Base-by-base conservation (phyloP, 2,113 vertebrate genomes). In the Otocyon megalotis region DNA sequence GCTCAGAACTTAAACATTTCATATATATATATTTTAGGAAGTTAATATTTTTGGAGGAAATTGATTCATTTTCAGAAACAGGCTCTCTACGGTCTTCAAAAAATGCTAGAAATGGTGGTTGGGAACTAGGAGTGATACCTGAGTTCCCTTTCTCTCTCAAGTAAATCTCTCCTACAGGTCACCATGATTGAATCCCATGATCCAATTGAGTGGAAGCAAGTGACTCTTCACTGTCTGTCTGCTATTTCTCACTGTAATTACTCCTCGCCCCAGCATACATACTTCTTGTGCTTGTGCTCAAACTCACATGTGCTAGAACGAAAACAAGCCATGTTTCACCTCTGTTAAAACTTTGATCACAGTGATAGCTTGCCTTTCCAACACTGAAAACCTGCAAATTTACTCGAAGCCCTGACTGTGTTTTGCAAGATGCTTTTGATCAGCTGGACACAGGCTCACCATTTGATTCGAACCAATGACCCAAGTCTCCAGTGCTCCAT, bases 381-480 rank as follows among this genome's bases (percentile, higher is more conserved):
- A 2, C 14, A 83, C 69, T 53, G 7, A 17, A 80, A 67, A 53
- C 15, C 32, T 96, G 67, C 82, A 76, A 76, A 95, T 85, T 86
- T 56, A 86, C 77, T 90, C 2, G 1, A 83, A 95, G 32, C 4
- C 14, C 35, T 86, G n/a, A 63, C 30, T 79, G 71, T 72, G 54
- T 74, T 82, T 95, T 96, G 53, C 37, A 96, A 96, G 83, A 96
- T 80, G 53, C 71, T 97, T 97, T 86, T 82, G 94, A 93, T 95
- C 96, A 96, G 86, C 63, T 80, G 94, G 85, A 89, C 82, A 93
- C 56, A 48, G 48, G 43, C 53, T 94, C n/a, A 85, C 56, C 88
- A 94, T 97, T 96, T 96, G 95, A 95, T 96, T 92, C 58, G 50
- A 97, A 80, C 89, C 94, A 97, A 77, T 97, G 97, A 93, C 94